Conservation (phyloP, 2,113 vertebrate species). For the Riparia riparia region DNA sequence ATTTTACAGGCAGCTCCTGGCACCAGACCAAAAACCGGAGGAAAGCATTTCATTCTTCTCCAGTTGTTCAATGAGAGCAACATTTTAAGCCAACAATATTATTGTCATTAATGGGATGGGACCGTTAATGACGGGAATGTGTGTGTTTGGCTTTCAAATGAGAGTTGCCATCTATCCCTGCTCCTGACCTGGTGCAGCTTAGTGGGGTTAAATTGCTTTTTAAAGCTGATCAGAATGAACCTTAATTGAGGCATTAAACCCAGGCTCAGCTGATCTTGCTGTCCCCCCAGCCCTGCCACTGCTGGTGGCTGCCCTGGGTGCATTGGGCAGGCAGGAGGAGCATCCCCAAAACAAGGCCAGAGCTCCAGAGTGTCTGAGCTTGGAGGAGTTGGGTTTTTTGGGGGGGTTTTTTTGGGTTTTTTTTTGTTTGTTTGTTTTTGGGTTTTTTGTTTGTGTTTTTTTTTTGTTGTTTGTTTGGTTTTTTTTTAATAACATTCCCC, state of each 20-base stretch:
- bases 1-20: slow-evolving; percentile 70
- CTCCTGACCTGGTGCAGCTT: slow-evolving; percentile 38
- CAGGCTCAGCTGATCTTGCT: background rate
- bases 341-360: background rate
- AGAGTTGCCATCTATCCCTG: slow-evolving; percentile 20
- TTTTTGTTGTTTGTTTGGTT: no score
- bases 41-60: slow-evolving; percentile 35
- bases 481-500: background rate
- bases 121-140: slow-evolving; percentile 56
- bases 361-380: background rate
- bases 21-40: slow-evolving; percentile 21
- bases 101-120: slow-evolving; percentile 56
- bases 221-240: slow-evolving; percentile 50
- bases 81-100: slow-evolving; percentile 1
- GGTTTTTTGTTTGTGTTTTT: no score
- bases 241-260: slow-evolving; percentile 72
- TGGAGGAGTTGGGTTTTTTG: background rate
- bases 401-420: no score
- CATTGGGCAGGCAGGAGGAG: background rate
- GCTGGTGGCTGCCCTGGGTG: background rate
- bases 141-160: slow-evolving; percentile 45
- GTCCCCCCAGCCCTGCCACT: background rate
- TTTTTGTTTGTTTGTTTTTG: no score
- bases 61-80: slow-evolving; percentile 19
- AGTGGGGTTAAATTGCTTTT: slow-evolving; percentile 54